Percentiles rank a stretch among this genome's conserved stretches.
These are phyloP conservation scores for Oligia latruncula DNA, from an alignment of 2,888 invertebrate species.

Conservation along the genomic window DNA sequence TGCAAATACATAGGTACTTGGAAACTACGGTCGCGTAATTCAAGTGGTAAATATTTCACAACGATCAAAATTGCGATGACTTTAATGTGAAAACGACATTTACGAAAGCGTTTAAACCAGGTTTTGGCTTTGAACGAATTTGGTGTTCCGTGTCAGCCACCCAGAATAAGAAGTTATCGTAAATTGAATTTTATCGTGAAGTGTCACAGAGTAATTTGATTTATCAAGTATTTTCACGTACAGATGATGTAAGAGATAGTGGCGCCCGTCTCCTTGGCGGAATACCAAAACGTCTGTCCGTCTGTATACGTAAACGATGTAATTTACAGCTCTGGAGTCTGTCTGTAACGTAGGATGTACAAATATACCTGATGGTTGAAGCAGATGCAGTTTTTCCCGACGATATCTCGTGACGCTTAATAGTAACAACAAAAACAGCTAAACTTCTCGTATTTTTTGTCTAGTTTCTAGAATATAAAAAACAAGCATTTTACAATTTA, in stretches of 20 bases:
- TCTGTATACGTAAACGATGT: constrained; percentile 68
- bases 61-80: constrained; percentile 27
- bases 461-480: constrained; percentile 1
- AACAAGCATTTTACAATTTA: background rate
- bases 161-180: constrained; percentile 1
- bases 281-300: constrained; percentile 74
- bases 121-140: constrained; percentile 35
- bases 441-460: background rate
- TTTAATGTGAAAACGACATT: constrained; percentile 16
- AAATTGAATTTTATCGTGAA: constrained; percentile 43
- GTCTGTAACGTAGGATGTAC: constrained; percentile 67
- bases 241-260: constrained; percentile 68
- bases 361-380: constrained; percentile 34
- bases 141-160: constrained; percentile 36
- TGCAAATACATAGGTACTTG: constrained; percentile 39
- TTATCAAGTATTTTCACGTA: constrained; percentile 46
- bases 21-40: constrained; percentile 32
- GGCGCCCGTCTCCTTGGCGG: constrained; percentile 76
- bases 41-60: constrained; percentile 17
- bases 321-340: constrained; percentile 74
- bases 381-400: constrained; percentile 4
- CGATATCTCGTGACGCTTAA: constrained; percentile 13
- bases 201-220: constrained; percentile 48
- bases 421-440: constrained; percentile 12
- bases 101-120: constrained; percentile 19